A percentile compares a stretch with the other conserved stretches of the same genome.
These are phyloP conservation scores for Maniola hyperantus DNA, from an alignment of 2,888 invertebrate species.

Conservation along the genomic window DNA sequence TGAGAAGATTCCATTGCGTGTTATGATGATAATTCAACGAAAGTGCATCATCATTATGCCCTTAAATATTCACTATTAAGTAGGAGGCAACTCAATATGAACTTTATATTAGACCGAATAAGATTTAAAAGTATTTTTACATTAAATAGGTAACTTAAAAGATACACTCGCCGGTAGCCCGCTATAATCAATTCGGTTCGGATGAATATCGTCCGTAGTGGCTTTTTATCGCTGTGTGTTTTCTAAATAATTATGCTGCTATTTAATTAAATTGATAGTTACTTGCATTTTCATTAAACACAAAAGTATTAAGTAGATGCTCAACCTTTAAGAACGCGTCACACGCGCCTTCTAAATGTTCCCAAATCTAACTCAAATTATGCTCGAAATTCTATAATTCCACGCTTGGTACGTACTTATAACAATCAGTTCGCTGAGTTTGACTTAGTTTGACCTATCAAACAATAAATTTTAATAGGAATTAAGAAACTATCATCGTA, in stretches of 20 bases:
- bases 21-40: constrained; percentile 42
- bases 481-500: no score
- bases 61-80: constrained; percentile 47
- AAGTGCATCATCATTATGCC: constrained; percentile 51
- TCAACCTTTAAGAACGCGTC: no score
- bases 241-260: constrained; percentile 32
- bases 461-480: no score
- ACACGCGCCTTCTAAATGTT: no score
- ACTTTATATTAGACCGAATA: constrained; percentile 11
- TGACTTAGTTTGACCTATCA: no score
- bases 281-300: constrained; percentile 3
- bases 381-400: no score
- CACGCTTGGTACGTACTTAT: no score
- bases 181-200: constrained; percentile 64
- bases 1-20: constrained; percentile 48
- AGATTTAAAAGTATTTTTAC: constrained; percentile 16
- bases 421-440: no score
- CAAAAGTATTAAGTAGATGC: no score
- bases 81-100: constrained; percentile 36
- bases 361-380: no score
- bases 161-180: constrained; percentile 57
- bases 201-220: constrained; percentile 37
- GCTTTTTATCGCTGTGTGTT: constrained; percentile 33
- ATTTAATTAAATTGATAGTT: constrained; percentile 4
- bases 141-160: constrained; percentile 21